Evolutionary conservation across 2,113 vertebrate genomes (phyloP), one percentile per base, ranked within the genome.

Genomic region (Colossoma macropomum): DNA sequence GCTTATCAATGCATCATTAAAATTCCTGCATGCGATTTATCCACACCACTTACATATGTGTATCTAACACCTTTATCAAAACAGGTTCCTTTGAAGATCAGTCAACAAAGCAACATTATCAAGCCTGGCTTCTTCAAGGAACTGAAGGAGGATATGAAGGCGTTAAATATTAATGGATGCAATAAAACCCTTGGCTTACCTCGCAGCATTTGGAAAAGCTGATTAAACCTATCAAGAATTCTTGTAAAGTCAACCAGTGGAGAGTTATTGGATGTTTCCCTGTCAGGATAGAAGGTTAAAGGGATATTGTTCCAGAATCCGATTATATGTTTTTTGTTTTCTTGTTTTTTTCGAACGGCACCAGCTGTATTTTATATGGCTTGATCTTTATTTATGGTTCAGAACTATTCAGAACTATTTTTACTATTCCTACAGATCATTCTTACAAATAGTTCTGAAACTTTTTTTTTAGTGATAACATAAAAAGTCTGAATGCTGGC

Each of bases 141-240:
- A 10, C 21, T 71, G n/a, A 4, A 27, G 59, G 59, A 45, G 68
- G 38, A 41, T 25, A n/a, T 45, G 68, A 25, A 19, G 38, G 68
- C 45, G 68, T 23, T 41, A 45, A 45, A 71, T 38, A 71, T 71
- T 45, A 45, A 71, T 71, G 23, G 34, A 13, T 71, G 34, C 68
- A 71, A 45, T 71, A 45, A 45, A 71, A 71, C 21, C 68, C 68
- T 71, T 71, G 68, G 68, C 38, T 71, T 71, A 71, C 68, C 68
- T 45, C 15, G 68, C 21, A 45, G 68, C 34, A 45, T 25, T 71
- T 12, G 68, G 68, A 45, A 45, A 71, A 30, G 68, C 68, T 71
- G 68, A 71, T 71, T 71, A 71, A 23, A 45, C 38, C 12, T 71
- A 71, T 71, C 34, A 45, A 25, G 68, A 41, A 45, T 71, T 45